Conservation (phyloP, 1,140 invertebrate species). For the Trichonephila clavipes region DNA sequence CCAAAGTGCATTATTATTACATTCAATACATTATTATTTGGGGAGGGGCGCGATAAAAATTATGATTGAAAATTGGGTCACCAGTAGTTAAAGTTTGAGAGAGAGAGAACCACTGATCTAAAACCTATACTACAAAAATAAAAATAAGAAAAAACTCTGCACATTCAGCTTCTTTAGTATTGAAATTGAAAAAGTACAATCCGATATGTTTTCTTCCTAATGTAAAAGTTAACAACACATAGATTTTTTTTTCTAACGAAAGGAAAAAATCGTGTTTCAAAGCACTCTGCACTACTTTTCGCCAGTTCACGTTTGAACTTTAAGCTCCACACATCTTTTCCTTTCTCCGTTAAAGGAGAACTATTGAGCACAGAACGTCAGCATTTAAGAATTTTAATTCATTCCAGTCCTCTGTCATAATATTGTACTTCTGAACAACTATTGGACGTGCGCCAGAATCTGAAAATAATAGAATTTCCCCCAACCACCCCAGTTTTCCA, state of each 20-base stretch:
- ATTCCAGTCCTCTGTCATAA: conserved; percentile 41
- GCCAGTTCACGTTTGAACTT: not conserved
- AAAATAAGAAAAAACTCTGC: not conserved
- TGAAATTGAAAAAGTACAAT: not conserved
- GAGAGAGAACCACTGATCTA: too few species aligned
- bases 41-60: too few species aligned
- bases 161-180: not conserved
- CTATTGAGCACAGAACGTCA: not conserved
- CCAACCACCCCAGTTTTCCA: not conserved
- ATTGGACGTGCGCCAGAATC: conserved; percentile 30
- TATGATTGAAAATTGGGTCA: too few species aligned
- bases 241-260: not conserved
- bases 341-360: not conserved
- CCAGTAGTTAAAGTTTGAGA: too few species aligned
- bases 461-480: conserved; percentile 40
- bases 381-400: conserved; percentile 4
- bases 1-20: too few species aligned
- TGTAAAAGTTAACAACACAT: not conserved
- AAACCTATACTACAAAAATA: not conserved
- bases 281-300: not conserved
- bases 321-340: not conserved
- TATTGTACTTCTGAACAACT: not conserved
- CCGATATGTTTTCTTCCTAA: not conserved
- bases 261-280: not conserved
- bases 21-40: too few species aligned